A percentile compares a stretch with the other conserved stretches of the same genome.
Evolutionary conservation across 2,113 vertebrate species (phyloP).

Genomic region (Nyctereutes procyonoides): DNA sequence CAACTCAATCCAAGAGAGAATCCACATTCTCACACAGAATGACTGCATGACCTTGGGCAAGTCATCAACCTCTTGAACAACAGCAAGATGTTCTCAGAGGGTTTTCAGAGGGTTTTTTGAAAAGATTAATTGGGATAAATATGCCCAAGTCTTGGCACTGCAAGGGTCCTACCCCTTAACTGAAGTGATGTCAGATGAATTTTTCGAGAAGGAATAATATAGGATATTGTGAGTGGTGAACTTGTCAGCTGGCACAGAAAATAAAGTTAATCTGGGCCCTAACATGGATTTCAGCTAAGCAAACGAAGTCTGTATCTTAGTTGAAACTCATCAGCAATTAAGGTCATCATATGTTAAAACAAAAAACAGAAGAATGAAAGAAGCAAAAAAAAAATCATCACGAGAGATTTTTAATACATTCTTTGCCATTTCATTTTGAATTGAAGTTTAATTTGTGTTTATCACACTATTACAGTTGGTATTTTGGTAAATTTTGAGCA

Average conservation of each 20-base stretch:
- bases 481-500: constrained; percentile 21
- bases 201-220: neutral
- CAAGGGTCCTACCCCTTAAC: neutral
- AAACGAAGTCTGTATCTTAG: neutral
- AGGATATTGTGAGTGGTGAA: neutral
- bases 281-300: neutral
- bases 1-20: neutral
- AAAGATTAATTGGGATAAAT: neutral
- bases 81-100: neutral
- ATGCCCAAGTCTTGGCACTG: neutral
- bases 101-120: neutral
- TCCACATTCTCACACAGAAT: neutral
- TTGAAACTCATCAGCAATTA: constrained; percentile 8
- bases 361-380: neutral
- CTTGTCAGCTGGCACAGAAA: neutral
- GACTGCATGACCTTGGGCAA: neutral
- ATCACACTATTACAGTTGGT: neutral
- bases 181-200: neutral
- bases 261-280: neutral
- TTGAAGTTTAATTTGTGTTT: constrained; percentile 35
- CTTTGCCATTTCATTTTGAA: constrained; percentile 26
- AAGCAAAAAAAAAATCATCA: neutral
- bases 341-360: neutral
- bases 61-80: neutral
- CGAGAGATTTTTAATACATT: neutral